Evolutionary conservation across 2,113 vertebrate species (phyloP).

Genomic region (Rallus limicola): DNA sequence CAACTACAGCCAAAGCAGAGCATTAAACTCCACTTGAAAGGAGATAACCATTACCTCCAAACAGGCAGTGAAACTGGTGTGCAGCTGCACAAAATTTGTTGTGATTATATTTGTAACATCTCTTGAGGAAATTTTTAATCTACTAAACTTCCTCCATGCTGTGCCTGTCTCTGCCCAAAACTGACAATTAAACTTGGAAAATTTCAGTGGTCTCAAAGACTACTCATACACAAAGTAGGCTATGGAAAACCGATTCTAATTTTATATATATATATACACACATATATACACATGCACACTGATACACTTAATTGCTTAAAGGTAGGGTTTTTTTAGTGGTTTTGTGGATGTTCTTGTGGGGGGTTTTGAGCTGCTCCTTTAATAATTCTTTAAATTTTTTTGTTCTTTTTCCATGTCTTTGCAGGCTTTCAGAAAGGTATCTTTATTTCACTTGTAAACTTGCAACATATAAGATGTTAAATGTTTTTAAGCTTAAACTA

Average conservation of each 20-base stretch:
- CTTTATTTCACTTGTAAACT: background rate
- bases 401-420: background rate
- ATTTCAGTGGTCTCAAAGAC: background rate
- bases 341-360: background rate
- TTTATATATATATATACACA: background rate
- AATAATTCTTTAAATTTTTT: background rate
- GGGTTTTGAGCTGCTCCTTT: background rate
- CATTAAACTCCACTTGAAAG: background rate
- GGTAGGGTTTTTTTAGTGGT: background rate
- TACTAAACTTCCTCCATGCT: background rate
- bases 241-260: background rate
- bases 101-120: background rate
- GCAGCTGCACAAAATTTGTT: background rate
- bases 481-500: background rate
- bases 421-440: background rate
- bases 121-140: background rate
- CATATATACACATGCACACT: no score
- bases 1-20: background rate
- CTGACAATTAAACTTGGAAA: background rate
- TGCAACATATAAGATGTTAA: background rate
- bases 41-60: background rate
- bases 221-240: background rate
- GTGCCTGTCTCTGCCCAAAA: background rate
- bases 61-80: background rate
- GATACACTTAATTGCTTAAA: background rate